Percentiles rank a stretch among this genome's conserved stretches.
Conservation (phyloP, 2,113 vertebrate species). For the Cyrtonyx montezumae region DNA sequence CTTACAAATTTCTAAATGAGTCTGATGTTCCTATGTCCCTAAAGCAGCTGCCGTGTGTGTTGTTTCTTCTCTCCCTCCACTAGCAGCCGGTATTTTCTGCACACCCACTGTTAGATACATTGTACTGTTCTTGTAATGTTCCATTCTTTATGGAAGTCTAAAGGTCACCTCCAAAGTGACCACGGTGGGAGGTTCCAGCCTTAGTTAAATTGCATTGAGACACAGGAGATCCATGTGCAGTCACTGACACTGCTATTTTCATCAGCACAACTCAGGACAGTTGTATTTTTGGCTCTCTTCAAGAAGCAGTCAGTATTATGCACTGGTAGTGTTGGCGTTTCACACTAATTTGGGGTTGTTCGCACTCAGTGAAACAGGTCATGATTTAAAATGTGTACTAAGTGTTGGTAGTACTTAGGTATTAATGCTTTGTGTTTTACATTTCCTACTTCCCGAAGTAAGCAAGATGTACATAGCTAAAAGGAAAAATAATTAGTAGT, state of each 20-base stretch:
- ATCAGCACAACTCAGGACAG: not conserved
- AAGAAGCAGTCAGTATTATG: not conserved
- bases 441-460: not conserved
- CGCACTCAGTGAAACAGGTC: not conserved
- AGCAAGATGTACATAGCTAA: not conserved
- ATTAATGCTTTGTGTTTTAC: not conserved
- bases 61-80: not conserved
- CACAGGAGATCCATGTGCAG: not conserved
- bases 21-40: not conserved
- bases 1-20: not conserved
- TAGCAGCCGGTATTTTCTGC: slow-evolving; percentile 37
- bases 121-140: not conserved
- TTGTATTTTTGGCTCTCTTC: not conserved
- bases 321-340: not conserved
- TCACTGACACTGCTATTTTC: not conserved
- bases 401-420: not conserved
- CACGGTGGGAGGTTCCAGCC: not conserved
- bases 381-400: not conserved
- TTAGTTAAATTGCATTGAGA: not conserved
- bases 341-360: not conserved
- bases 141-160: not conserved
- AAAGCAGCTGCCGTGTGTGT: slow-evolving; percentile 16
- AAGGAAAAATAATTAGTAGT: not conserved
- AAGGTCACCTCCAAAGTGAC: slow-evolving; percentile 2
- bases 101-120: not conserved